Evolutionary conservation across 2,888 invertebrate species (phyloP).

Genomic region (Eupithecia abbreviata): DNA sequence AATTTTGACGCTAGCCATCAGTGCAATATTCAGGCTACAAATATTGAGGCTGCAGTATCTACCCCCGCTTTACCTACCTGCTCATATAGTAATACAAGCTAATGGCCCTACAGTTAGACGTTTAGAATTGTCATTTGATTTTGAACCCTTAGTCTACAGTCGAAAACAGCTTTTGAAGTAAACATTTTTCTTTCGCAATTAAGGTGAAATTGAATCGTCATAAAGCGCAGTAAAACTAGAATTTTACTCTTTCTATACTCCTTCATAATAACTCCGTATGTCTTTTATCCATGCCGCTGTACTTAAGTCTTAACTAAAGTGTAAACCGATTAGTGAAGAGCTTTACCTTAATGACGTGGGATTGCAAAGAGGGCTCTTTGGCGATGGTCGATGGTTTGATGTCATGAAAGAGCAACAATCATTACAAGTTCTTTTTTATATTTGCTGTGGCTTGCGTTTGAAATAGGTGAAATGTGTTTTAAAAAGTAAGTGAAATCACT

Average conservation of each 20-base stretch:
- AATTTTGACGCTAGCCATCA: no score
- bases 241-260: conserved; percentile 14
- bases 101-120: not conserved
- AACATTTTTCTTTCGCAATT: conserved; percentile 13
- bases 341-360: conserved; percentile 23
- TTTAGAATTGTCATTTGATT: not conserved
- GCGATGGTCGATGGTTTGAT: conserved; percentile 48
- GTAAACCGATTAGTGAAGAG: conserved; percentile 48
- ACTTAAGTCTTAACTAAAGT: conserved; percentile 51
- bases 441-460: conserved; percentile 46
- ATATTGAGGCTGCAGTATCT: no score
- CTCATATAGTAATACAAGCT: not conserved
- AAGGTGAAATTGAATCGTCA: conserved; percentile 14
- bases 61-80: not conserved
- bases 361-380: conserved; percentile 20
- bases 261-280: conserved; percentile 13
- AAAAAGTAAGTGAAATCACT: conserved; percentile 21
- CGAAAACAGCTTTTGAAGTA: conserved; percentile 9
- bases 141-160: not conserved
- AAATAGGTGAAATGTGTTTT: conserved; percentile 45
- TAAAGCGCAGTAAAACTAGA: conserved; percentile 12
- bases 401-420: conserved; percentile 54
- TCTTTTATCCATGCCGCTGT: conserved; percentile 56
- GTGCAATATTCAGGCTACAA: no score
- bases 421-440: conserved; percentile 53